Evolutionary conservation across 1,140 invertebrate species (phyloP), one percentile per base, ranked within the genome.

Genomic region (Xylocopa sonorina): DNA sequence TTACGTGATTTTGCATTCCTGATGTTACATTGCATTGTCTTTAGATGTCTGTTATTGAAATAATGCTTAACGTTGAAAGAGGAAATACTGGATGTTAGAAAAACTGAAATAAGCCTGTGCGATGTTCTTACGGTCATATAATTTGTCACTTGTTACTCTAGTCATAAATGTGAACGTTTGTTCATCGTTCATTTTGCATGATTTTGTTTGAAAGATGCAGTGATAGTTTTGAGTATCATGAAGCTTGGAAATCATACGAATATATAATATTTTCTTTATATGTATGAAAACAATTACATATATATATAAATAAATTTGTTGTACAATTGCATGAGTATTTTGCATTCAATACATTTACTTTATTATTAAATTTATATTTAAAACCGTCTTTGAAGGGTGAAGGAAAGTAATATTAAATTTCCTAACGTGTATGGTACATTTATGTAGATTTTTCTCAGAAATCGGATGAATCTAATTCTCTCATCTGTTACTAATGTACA

Each of bases 291-390:
- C 14, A n/a, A 32, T n/a, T 41, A 27, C 2, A 51, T 63, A 48
- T 63, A 24, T 46, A 53, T 32, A 34, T 4, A 55, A 34, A 57
- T 76, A 76, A 76, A 68, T 29, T 32, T 46, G 32, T 58, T 34
- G 5, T 58, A 34, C 18, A 32, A 48, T 68, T 58, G 24, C 29
- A 29, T 27, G 43, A 48, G 7, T 69, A 29, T 57, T 58, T 58
- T 55, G 14, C 24, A n/a, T 57, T 67, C 16, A 10, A 9, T 46
- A 14, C 66, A 41, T 16, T 6, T 16, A 2, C n/a, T 7, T 27
- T 63, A 43, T n/a, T n/a, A n/a, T n/a, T n/a, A n/a, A n/a, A n/a
- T n/a, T n/a, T n/a, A n/a, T n/a, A n/a, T n/a, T n/a, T n/a, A n/a
- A n/a, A n/a, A n/a, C n/a, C n/a, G n/a, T n/a, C n/a, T n/a, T n/a